A percentile compares a stretch with the other conserved stretches of the same genome.
These are phyloP conservation scores for Scomber colias DNA, from an alignment of 2,113 vertebrate genomes.

Conservation along the genomic window DNA sequence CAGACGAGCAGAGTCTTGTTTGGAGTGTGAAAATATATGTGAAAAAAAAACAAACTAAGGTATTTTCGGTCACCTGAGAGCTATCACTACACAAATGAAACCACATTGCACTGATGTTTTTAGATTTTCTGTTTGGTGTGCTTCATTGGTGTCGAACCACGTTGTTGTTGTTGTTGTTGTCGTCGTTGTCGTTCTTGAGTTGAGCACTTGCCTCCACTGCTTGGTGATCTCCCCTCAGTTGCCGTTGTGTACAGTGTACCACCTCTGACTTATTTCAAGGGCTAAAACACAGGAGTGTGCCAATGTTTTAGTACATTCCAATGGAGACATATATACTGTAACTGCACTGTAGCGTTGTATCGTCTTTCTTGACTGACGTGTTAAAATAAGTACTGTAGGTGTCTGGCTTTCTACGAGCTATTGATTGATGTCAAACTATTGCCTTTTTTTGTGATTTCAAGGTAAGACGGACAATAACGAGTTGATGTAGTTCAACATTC, in stretches of 20 bases:
- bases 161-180: not conserved
- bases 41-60: not conserved
- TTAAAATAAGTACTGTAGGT: conserved; percentile 68
- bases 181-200: conserved; percentile 3
- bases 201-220: conserved; percentile 13
- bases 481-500: conserved; percentile 63
- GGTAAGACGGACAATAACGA: conserved; percentile 35
- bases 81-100: conserved; percentile 43
- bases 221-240: conserved; percentile 2
- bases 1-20: conserved; percentile 2
- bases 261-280: conserved; percentile 73
- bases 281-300: conserved; percentile 80
- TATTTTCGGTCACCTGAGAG: conserved; percentile 21
- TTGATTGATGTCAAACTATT: conserved; percentile 62
- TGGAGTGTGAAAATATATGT: not conserved
- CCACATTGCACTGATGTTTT: conserved; percentile 55
- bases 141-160: conserved; percentile 13
- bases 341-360: conserved; percentile 69
- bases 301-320: conserved; percentile 78
- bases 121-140: conserved; percentile 24
- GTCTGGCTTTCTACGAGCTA: conserved; percentile 59
- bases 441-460: conserved; percentile 55
- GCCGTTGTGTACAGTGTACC: conserved; percentile 19
- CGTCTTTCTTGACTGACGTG: conserved; percentile 56
- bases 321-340: conserved; percentile 81